Evolutionary conservation across 2,888 invertebrate species (phyloP).

Genomic region (Drosophila atripex): DNA sequence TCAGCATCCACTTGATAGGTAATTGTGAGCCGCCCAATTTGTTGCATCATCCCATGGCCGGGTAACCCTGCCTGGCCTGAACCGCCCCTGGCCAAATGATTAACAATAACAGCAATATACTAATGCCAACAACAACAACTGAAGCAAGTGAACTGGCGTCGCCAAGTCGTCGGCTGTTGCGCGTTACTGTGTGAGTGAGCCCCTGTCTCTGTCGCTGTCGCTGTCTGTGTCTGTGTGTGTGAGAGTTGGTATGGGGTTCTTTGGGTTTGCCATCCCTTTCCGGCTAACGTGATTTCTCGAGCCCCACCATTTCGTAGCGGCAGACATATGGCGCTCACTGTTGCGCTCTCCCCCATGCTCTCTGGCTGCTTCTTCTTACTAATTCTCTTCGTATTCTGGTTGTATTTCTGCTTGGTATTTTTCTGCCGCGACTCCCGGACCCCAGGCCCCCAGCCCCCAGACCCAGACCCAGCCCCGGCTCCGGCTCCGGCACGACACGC

Average conservation of each 20-base stretch:
- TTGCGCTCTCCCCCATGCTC: slow-evolving; percentile 5
- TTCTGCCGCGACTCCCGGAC: neutral
- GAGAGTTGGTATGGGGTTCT: slow-evolving; percentile 33
- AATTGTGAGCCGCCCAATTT: neutral
- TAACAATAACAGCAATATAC: slow-evolving; percentile 45
- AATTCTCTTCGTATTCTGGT: slow-evolving; percentile 34
- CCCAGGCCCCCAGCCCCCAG: neutral
- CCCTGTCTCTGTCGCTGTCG: too few species aligned
- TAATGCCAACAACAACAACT: slow-evolving; percentile 35
- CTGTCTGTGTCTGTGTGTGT: slow-evolving; percentile 8
- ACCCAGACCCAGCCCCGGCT: too few species aligned
- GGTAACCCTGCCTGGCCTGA: slow-evolving; percentile 40
- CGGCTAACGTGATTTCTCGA: slow-evolving; percentile 9
- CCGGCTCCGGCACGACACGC: too few species aligned
- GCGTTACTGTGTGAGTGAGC: slow-evolving; percentile 33
- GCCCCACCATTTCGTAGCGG: slow-evolving; percentile 15
- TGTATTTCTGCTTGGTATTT: slow-evolving; percentile 23
- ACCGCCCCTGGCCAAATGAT: slow-evolving; percentile 60
- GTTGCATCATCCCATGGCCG: slow-evolving; percentile 15
- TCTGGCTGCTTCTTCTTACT: slow-evolving; percentile 8
- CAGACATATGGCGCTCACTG: slow-evolving; percentile 48
- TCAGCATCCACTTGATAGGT: too few species aligned
- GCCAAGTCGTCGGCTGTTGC: slow-evolving; percentile 72
- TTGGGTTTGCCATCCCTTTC: slow-evolving; percentile 27
- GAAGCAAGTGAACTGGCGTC: slow-evolving; percentile 63